Evolutionary conservation across 2,888 invertebrate genomes (phyloP), one percentile per base, ranked within the genome.

Genomic region (Xylocampa areola): DNA sequence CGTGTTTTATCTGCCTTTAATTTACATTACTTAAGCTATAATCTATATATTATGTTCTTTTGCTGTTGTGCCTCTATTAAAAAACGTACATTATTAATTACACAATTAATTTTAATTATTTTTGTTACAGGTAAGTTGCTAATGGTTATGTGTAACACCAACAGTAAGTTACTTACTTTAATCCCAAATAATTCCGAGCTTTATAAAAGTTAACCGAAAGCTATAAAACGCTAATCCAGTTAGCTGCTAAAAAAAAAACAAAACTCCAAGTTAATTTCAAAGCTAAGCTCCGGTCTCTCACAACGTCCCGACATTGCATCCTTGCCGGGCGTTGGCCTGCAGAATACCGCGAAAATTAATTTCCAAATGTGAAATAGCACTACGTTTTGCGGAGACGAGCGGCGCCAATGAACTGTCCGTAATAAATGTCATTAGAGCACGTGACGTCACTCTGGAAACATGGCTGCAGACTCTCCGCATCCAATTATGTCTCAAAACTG

Each of bases 401-500:
- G 84, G 81, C 87, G 85, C 86, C 90, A 86, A 88, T 91, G 88
- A 87, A 88, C 88, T 87, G 87, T 85, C 86, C 80, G 84, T 88
- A 89, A 89, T 90, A 90, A 91, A 91, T 87, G 88, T 88, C 88
- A 90, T 91, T 87, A 90, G 87, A 85, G 84, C 82, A 84, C 82
- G 84, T 90, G 90, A 89, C 89, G 89, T 90, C 88, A 91, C 81
- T 82, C 76, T 70, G 81, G 80, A 75, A 88, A 86, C 80, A 84
- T 86, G 85, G 85, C 84, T 75, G 84, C 81, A 83, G 85, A 83
- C 87, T 84, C 84, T 85, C 86, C 82, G 83, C 87, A 86, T 89
- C 87, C 88, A 91, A 89, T 90, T 91, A 90, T 86, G 85, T 87
- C 88, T 87, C 87, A 90, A 91, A 89, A 90, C 87, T 87, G 88